These are phyloP conservation scores for Thrips palmi DNA, from an alignment of 1,140 invertebrate genomes.

Conservation along the genomic window DNA sequence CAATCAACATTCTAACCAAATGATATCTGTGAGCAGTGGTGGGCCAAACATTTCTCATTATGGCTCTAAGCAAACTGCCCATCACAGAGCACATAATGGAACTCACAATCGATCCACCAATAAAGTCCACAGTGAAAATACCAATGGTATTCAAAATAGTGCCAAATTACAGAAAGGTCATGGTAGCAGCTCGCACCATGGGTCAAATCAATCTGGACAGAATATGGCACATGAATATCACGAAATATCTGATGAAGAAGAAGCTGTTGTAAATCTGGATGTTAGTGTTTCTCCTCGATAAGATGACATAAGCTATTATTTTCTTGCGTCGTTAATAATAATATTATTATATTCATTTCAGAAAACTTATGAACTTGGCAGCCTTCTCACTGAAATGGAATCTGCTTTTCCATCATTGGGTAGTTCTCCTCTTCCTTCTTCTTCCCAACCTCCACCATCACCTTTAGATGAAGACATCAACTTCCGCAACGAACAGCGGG, in stretches of 20 bases:
- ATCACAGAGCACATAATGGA: conserved; percentile 17
- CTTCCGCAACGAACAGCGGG: conserved; percentile 51
- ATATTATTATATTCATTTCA: conserved; percentile 21
- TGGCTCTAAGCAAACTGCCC: conserved; percentile 11
- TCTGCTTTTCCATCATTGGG: conserved; percentile 70
- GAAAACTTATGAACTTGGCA: conserved; percentile 76
- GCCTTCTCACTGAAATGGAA: conserved; percentile 88
- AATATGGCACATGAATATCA: conserved; percentile 83
- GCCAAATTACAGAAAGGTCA: too few species aligned
- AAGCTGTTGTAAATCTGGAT: conserved; percentile 29
- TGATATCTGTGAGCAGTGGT: conserved; percentile 1
- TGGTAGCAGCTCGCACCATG: too few species aligned
- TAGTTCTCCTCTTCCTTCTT: conserved; percentile 20
- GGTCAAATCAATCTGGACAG: too few species aligned
- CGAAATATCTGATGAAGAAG: conserved; percentile 81
- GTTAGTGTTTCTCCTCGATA: too few species aligned
- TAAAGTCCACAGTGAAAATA: too few species aligned
- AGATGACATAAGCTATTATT: too few species aligned
- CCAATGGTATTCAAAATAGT: too few species aligned
- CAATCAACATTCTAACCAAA: too few species aligned
- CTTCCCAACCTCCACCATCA: conserved; percentile 26
- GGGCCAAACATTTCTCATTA: conserved; percentile 9
- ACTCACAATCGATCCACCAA: too few species aligned
- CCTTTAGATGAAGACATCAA: conserved; percentile 45
- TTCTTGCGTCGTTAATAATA: conserved; percentile 13